phyloP scores from a whole-genome alignment of 2,113 vertebrate genomes.

The Aegotheles bennettii region DNA sequence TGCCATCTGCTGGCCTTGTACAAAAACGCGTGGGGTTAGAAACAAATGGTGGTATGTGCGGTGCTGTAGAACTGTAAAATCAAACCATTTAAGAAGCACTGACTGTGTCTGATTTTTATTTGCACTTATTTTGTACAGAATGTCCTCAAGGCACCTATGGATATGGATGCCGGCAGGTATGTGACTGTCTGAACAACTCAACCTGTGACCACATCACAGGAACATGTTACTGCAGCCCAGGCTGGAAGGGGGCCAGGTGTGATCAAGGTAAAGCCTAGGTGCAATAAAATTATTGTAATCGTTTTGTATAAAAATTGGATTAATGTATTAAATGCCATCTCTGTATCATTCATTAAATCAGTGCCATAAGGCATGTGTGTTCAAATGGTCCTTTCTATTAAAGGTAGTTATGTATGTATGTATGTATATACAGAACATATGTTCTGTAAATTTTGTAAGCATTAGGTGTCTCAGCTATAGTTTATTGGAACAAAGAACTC shows the following conservation, averaged over 20 bases:
- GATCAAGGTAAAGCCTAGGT: slow-evolving; percentile 84
- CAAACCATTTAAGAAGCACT: neutral
- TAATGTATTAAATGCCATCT: neutral
- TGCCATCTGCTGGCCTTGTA: slow-evolving; percentile 67
- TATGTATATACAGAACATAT: no score
- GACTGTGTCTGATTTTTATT: neutral
- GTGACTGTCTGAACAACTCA: slow-evolving; percentile 95
- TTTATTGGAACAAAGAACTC: neutral
- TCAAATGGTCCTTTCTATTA: neutral
- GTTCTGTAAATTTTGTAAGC: neutral
- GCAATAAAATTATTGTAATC: neutral
- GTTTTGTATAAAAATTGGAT: neutral
- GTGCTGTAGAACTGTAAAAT: neutral
- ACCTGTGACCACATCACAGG: slow-evolving; percentile 97
- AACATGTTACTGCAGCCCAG: slow-evolving; percentile 94
- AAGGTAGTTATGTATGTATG: no score
- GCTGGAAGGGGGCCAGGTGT: slow-evolving; percentile 95
- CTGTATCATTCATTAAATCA: neutral
- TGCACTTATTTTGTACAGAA: slow-evolving; percentile 65
- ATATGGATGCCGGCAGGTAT: slow-evolving; percentile 93
- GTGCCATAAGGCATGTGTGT: neutral
- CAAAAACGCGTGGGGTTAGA: neutral
- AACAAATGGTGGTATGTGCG: neutral
- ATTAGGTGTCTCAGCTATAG: neutral
- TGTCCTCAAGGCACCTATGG: slow-evolving; percentile 90